A percentile compares a stretch with the other conserved stretches of the same genome.
Evolutionary conservation across 2,797 vertebrate genomes (phyloP).

Genomic region (Erpetoichthys calabaricus): DNA sequence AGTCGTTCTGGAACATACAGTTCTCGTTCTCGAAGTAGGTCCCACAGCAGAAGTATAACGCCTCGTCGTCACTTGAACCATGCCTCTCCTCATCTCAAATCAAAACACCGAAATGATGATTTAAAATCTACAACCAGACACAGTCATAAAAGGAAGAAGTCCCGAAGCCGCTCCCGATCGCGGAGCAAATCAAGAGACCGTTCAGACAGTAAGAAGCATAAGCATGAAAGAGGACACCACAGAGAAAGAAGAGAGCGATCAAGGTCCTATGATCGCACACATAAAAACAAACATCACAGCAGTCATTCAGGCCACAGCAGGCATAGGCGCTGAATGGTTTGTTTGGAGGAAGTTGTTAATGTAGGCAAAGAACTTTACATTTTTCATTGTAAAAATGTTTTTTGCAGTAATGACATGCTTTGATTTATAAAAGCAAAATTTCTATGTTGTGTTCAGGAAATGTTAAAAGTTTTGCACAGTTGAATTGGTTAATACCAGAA

Average conservation of each 20-base stretch:
- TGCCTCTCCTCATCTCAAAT: slow-evolving; percentile 68
- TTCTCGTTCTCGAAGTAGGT: slow-evolving; percentile 80
- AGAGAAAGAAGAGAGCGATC: slow-evolving; percentile 77
- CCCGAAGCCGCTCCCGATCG: slow-evolving; percentile 62
- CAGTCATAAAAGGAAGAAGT: slow-evolving; percentile 85
- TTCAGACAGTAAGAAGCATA: slow-evolving; percentile 78
- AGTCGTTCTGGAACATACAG: slow-evolving; percentile 95
- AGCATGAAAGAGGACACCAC: slow-evolving; percentile 81
- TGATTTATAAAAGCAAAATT: slow-evolving; percentile 63
- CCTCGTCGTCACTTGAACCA: slow-evolving; percentile 76
- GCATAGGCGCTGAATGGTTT: slow-evolving; percentile 64
- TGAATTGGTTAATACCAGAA: slow-evolving; percentile 44
- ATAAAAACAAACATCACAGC: slow-evolving; percentile 88
- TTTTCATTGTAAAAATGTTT: slow-evolving; percentile 61
- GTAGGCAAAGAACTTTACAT: slow-evolving; percentile 50
- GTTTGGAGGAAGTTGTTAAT: slow-evolving; percentile 22
- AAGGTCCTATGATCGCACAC: slow-evolving; percentile 80
- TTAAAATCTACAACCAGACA: slow-evolving; percentile 73
- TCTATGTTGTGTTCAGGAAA: slow-evolving; percentile 47
- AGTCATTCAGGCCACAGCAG: slow-evolving; percentile 79
- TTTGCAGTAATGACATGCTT: slow-evolving; percentile 51
- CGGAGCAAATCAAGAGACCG: slow-evolving; percentile 77
- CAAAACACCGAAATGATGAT: slow-evolving; percentile 77
- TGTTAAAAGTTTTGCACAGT: slow-evolving; percentile 70
- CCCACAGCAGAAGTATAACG: slow-evolving; percentile 84